phyloP scores from a whole-genome alignment of 2,113 vertebrate genomes.

The Felis chaus region DNA sequence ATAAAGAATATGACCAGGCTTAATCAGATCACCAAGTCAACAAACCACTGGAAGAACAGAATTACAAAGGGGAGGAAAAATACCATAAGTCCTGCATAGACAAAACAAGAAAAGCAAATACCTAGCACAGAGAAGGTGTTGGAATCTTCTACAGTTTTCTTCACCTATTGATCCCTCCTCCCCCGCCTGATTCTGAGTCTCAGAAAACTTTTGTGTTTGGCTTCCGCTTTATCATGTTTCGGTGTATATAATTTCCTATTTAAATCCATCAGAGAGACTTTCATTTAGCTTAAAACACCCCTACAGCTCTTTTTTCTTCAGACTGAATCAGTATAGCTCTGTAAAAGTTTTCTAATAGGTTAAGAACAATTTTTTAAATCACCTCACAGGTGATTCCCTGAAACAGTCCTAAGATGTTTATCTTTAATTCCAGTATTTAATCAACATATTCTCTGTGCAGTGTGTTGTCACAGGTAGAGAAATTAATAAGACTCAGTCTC shows the following conservation, averaged over 20 bases:
- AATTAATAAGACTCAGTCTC: neutral
- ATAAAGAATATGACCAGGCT: neutral
- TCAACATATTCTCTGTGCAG: neutral
- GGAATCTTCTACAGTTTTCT: neutral
- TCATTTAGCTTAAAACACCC: neutral
- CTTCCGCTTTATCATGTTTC: neutral
- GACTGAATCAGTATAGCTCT: neutral
- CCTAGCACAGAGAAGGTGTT: neutral
- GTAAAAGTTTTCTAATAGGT: neutral
- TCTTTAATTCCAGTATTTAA: neutral
- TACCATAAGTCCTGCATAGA: neutral
- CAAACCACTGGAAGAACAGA: neutral
- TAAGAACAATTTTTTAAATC: neutral
- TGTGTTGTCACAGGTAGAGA: neutral
- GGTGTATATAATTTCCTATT: neutral
- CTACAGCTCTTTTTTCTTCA: neutral
- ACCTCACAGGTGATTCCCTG: neutral
- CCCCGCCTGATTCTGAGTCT: neutral
- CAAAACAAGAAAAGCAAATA: neutral
- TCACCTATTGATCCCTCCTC: neutral
- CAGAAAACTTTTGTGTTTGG: neutral
- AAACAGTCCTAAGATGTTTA: neutral
- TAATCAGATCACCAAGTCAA: neutral
- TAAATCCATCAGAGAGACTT: neutral
- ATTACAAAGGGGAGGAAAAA: neutral